Evolutionary conservation across 2,797 vertebrate species (phyloP), one percentile per base, ranked within the genome.

Genomic region (Nasua narica): DNA sequence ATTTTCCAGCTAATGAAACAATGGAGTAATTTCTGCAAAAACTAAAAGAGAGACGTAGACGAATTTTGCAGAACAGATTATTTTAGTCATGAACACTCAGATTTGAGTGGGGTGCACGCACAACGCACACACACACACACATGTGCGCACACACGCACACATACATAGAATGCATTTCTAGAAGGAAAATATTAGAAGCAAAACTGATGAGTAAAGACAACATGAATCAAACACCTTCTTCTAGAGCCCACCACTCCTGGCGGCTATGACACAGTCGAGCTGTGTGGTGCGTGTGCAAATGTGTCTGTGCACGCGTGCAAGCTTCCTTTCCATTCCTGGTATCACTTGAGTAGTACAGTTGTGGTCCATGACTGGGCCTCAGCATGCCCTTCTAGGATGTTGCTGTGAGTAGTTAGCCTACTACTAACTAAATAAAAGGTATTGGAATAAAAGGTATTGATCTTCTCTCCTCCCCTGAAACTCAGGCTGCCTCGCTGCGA

Each of bases 1-100:
- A 98, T 98, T 98, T 96, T 98, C 95, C 93, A 98, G 91, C 76
- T 97, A 95, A 97, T 98, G 97, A 98, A 98, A 98, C 96, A 98
- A 90, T 97, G 92, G 94, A 94, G 78, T 81, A 95, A 96, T 97
- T 98, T 98, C 97, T 97, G 93, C 40, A 82, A 90, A 97, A 98
- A 94, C 77, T 78, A 82, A 83, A 79, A 93, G 90, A 96, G 95
- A 96, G 91, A 91, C 1, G 1, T 78, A 92, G 91, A 90, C 94
- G 97, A 97, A 96, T 96, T 95, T 83, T 90, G 82, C 69, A 96
- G 91, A 97, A 72, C 90, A 58, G 43, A 77, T 96, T 37, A 3
- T 96, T 98, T 79, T 70, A 46, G 67, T 76, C 91, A 76, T 83
- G 72, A 76, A 97, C 87, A 62, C 32, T 25, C 88, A 58, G 54